phyloP scores from a whole-genome alignment of 2,888 invertebrate genomes.

The Oxystoma pomonae region DNA sequence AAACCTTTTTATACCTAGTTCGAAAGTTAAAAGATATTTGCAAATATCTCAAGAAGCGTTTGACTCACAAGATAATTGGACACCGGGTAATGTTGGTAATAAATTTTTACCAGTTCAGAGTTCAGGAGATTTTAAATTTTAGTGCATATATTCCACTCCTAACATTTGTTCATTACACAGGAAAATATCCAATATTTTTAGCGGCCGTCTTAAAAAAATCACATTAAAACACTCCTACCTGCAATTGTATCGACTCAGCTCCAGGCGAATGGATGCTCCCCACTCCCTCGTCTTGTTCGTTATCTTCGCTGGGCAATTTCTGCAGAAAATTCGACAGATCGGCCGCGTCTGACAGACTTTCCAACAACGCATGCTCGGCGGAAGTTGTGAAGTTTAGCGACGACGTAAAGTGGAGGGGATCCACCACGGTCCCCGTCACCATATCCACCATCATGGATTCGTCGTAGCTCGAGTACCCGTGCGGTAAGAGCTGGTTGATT shows the following conservation, averaged over 20 bases:
- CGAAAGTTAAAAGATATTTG: no score
- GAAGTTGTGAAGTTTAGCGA: slow-evolving; percentile 75
- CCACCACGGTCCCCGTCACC: slow-evolving; percentile 47
- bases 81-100: no score
- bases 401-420: slow-evolving; percentile 78
- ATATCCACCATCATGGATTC: slow-evolving; percentile 67
- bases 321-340: slow-evolving; percentile 74
- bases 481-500: slow-evolving; percentile 58
- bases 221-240: no score
- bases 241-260: slow-evolving; percentile 57
- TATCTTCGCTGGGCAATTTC: slow-evolving; percentile 58
- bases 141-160: no score
- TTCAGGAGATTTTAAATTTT: no score
- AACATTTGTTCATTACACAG: no score
- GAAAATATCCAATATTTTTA: no score
- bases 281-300: slow-evolving; percentile 59
- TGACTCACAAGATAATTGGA: no score
- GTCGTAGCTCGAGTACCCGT: slow-evolving; percentile 56
- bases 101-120: no score
- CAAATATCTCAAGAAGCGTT: no score
- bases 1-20: no score
- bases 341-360: slow-evolving; percentile 74
- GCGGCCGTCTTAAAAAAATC: no score
- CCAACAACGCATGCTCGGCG: slow-evolving; percentile 72
- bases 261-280: slow-evolving; percentile 68